Base-by-base conservation (phyloP, 2,888 invertebrate species). In the Netelia inedita region DNA sequence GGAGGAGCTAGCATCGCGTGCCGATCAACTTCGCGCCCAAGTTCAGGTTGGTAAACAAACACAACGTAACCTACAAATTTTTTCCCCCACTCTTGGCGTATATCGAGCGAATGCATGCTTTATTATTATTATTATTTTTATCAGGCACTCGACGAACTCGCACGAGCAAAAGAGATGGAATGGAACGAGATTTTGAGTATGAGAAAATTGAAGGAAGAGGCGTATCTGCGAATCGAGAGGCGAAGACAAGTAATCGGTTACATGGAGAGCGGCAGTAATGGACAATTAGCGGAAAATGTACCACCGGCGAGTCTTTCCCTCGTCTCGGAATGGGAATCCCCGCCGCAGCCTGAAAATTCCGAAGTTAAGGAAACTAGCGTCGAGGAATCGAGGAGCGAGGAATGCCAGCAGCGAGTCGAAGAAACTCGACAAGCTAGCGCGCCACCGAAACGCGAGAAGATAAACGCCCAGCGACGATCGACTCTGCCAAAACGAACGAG, bases 181-280 rank as follows among this genome's bases (percentile, higher is more conserved):
- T 97, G 97, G 97, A 97, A 98, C 92, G 96, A 97, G 83, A 96
- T 98, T 75, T 93, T 98, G 14, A 96, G 97, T 90, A 94, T 97
- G 87, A 97, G 97, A 92, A 97, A 97, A 92, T 95, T 98, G 2
- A 98, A 98, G 94, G 97, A 98, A 91, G 98, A 98, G 91, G 95
- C 97, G 23, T 94, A 97, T 71, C 94, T 97, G 8, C 94, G 98
- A 87, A 94, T 98, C 50, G 94, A 97, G 81, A 95, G 97, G 83
- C 95, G 96, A 88, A 96, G 96, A 89, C 96, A 97, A 89, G 95
- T 96, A 1, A 90, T 96, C 90, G 91, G 91, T 84, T 93, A 90
- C 73, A 93, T 93, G 90, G 92, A 93, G 73, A 91, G 90, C 50
- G 92, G 93, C 72, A 91, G 90, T 43, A 88, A 88, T 79, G 86